Evolutionary conservation across 2,888 invertebrate species (phyloP).

Genomic region (Tetramorium bicarinatum): DNA sequence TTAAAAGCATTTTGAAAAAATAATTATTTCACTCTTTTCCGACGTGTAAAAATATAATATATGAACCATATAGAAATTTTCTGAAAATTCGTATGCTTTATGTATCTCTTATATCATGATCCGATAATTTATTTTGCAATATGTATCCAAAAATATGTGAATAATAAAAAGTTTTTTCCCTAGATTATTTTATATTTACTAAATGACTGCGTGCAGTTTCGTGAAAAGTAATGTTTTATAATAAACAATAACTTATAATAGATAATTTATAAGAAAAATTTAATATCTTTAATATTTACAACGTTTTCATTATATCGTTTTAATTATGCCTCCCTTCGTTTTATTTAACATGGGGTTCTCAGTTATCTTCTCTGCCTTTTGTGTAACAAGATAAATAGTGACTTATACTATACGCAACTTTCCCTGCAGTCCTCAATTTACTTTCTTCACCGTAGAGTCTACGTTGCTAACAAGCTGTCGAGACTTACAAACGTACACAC

Average conservation of each 20-base stretch:
- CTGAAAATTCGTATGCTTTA: background rate
- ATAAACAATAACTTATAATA: background rate
- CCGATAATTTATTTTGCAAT: background rate
- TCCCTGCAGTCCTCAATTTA: slow-evolving; percentile 31
- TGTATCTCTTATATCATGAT: background rate
- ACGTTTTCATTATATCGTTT: background rate
- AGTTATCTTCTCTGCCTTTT: background rate
- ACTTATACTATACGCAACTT: slow-evolving; percentile 46
- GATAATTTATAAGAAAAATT: background rate
- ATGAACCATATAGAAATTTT: background rate
- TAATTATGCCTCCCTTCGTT: background rate
- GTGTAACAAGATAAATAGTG: slow-evolving; percentile 45
- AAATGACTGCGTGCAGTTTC: background rate
- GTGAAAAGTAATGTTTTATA: background rate
- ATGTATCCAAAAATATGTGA: background rate
- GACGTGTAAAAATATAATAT: slow-evolving; percentile 5
- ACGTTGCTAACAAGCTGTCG: slow-evolving; percentile 51
- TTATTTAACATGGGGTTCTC: background rate
- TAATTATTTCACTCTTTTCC: slow-evolving; percentile 32
- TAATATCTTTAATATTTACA: background rate
- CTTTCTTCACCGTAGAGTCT: slow-evolving; percentile 33
- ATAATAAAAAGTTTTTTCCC: background rate
- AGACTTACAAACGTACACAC: slow-evolving; percentile 37
- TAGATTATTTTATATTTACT: background rate
- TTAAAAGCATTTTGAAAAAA: slow-evolving; percentile 51